Conservation (phyloP, 2,888 invertebrate genomes). For the Dyspetes luteomarginatus region DNA sequence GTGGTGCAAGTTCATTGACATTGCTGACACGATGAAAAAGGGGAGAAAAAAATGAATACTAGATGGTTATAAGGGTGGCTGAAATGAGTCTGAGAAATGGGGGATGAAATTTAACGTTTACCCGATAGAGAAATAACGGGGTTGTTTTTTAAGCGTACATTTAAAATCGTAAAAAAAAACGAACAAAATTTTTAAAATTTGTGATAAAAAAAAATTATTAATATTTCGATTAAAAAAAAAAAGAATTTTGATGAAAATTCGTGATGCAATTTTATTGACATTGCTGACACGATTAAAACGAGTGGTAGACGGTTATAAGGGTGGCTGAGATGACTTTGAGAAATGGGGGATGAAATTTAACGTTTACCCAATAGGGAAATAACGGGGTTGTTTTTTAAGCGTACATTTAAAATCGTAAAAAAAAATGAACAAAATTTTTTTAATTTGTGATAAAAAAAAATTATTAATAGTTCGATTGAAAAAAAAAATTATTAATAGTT, state of each 20-base stretch:
- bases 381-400: slow-evolving; percentile 69
- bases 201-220: no score
- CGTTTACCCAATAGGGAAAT: slow-evolving; percentile 59
- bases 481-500: no score
- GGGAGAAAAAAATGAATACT: neutral
- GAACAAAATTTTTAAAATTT: neutral
- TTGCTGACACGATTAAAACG: slow-evolving; percentile 15
- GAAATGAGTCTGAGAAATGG: slow-evolving; percentile 20
- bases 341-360: slow-evolving; percentile 24
- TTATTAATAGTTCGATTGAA: neutral
- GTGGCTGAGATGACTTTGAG: slow-evolving; percentile 29
- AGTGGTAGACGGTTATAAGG: neutral
- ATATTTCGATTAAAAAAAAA: neutral
- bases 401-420: neutral
- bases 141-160: slow-evolving; percentile 68
- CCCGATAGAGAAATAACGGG: slow-evolving; percentile 64
- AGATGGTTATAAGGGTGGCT: slow-evolving; percentile 7
- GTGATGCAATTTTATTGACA: neutral
- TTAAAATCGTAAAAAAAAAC: neutral
- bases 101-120: slow-evolving; percentile 38
- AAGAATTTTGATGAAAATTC: neutral
- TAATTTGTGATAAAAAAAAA: neutral
- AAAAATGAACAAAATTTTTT: neutral
- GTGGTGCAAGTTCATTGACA: neutral
- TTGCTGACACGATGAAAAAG: slow-evolving; percentile 17